Evolutionary conservation across 2,888 invertebrate species (phyloP).

Genomic region (Tipula vernalis): DNA sequence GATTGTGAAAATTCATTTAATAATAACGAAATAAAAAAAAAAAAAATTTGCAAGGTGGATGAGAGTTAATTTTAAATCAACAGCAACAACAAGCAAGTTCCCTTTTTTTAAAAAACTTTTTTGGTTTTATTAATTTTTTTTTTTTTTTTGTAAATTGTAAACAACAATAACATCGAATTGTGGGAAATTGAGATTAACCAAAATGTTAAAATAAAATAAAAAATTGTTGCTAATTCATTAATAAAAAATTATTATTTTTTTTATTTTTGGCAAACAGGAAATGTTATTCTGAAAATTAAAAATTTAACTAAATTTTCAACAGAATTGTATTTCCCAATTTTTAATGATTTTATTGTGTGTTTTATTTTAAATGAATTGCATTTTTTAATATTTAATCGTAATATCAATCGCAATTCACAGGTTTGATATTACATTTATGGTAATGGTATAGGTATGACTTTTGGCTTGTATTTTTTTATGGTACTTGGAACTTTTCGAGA

Average conservation of each 20-base stretch:
- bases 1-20: neutral
- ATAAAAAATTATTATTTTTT: neutral
- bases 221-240: neutral
- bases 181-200: slow-evolving; percentile 4
- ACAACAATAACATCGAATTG: neutral
- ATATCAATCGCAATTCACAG: neutral
- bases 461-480: neutral
- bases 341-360: neutral
- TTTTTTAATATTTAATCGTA: neutral
- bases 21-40: neutral
- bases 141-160: neutral
- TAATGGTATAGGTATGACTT: neutral
- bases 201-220: neutral
- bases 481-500: neutral
- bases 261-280: neutral
- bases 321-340: neutral
- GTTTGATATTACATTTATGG: neutral
- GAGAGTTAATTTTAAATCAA: neutral
- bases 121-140: neutral
- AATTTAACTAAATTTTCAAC: neutral
- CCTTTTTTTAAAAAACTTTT: neutral
- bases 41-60: neutral
- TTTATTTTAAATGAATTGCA: neutral
- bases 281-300: neutral
- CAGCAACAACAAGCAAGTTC: neutral